A percentile compares a stretch with the other conserved stretches of the same genome.
phyloP scores from a whole-genome alignment of 92 coral and sea anemone species.

The Parazoanthus swiftii region DNA sequence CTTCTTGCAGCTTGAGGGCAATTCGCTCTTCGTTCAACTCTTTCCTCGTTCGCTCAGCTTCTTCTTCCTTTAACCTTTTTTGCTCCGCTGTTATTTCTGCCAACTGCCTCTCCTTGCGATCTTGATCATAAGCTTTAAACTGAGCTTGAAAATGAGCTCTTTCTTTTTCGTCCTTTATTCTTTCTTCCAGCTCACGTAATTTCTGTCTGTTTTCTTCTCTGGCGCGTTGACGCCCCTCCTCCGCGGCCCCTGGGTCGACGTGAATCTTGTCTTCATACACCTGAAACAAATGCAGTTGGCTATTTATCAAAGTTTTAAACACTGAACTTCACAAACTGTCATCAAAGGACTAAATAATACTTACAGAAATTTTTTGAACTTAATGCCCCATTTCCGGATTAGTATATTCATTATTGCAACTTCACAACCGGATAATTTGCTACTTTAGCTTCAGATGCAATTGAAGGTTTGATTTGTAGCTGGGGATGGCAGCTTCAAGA shows the following conservation, averaged over 20 bases:
- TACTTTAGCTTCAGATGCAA: no score
- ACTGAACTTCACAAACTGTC: no score
- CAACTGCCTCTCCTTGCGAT: neutral
- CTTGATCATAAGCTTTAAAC: neutral
- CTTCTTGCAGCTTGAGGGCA: slow-evolving; percentile 29
- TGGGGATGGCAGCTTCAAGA: no score
- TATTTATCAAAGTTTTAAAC: no score
- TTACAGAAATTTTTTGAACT: no score
- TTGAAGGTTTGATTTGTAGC: no score
- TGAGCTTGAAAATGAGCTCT: neutral
- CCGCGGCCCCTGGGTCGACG: slow-evolving; percentile 1
- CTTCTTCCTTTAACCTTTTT: slow-evolving; percentile 21
- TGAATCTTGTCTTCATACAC: slow-evolving; percentile 53
- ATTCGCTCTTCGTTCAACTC: slow-evolving; percentile 12
- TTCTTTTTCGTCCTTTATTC: slow-evolving; percentile 26
- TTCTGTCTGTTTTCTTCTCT: slow-evolving; percentile 26
- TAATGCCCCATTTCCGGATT: no score
- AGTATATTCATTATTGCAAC: no score
- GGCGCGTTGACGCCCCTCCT: slow-evolving; percentile 22
- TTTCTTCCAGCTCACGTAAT: slow-evolving; percentile 32
- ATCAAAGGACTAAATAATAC: no score
- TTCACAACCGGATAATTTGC: no score
- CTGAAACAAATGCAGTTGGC: neutral
- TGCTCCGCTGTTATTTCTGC: neutral
- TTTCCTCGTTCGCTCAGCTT: slow-evolving; percentile 25